These are phyloP conservation scores for Drosophila cardini DNA, from an alignment of 1,140 invertebrate species.

Conservation along the genomic window DNA sequence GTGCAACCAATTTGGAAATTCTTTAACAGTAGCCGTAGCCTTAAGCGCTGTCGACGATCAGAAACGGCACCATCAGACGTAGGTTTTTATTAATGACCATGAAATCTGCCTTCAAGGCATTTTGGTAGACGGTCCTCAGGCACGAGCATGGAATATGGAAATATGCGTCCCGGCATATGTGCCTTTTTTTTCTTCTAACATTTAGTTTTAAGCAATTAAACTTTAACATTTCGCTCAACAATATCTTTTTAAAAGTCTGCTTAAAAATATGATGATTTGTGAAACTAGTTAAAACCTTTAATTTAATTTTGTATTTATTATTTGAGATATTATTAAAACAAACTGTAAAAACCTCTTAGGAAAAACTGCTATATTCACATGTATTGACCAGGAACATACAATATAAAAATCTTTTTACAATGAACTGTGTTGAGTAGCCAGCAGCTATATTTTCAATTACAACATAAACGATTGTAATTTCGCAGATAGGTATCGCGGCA, in stretches of 20 bases:
- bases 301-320: too few species aligned
- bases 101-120: constrained; percentile 73
- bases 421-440: neutral
- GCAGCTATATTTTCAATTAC: constrained; percentile 63
- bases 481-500: constrained; percentile 49
- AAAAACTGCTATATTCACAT: too few species aligned
- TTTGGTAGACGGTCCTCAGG: constrained; percentile 62
- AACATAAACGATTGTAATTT: constrained; percentile 69
- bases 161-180: neutral
- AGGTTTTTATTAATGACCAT: constrained; percentile 74
- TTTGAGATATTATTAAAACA: too few species aligned
- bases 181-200: too few species aligned
- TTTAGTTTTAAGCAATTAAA: too few species aligned
- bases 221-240: too few species aligned
- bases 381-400: too few species aligned
- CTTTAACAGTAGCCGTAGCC: constrained; percentile 30
- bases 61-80: constrained; percentile 13
- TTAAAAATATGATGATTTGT: too few species aligned
- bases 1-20: constrained; percentile 48
- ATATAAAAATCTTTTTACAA: neutral
- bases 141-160: constrained; percentile 43
- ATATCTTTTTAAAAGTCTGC: too few species aligned
- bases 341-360: too few species aligned
- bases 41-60: neutral
- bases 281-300: too few species aligned